A percentile compares a stretch with the other conserved stretches of the same genome.
Evolutionary conservation across 2,888 invertebrate genomes (phyloP).

Genomic region (Agriopis leucophaearia): DNA sequence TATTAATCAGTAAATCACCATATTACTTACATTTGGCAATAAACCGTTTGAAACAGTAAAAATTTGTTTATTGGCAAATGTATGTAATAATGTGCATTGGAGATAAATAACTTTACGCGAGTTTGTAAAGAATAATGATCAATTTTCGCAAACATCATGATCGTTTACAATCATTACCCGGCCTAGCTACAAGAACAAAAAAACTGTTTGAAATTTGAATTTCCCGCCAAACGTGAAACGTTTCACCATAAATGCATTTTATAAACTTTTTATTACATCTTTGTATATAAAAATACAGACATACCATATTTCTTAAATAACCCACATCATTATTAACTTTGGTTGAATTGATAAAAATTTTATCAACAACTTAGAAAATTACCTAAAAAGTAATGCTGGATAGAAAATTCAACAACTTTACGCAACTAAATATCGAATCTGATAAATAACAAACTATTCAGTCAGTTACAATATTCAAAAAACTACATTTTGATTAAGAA

Average conservation of each 20-base stretch:
- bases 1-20: too few relatives aligned
- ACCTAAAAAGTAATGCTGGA: neutral
- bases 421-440: conserved; percentile 6
- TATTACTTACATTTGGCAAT: too few relatives aligned
- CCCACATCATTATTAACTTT: neutral
- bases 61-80: too few relatives aligned
- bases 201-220: too few relatives aligned
- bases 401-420: neutral
- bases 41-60: too few relatives aligned
- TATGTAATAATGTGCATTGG: too few relatives aligned
- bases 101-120: too few relatives aligned
- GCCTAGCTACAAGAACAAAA: too few relatives aligned
- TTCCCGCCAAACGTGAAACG: too few relatives aligned
- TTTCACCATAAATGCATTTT: neutral
- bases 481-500: conserved; percentile 13
- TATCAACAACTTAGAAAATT: neutral
- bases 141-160: too few relatives aligned
- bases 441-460: conserved; percentile 27
- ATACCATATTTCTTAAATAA: neutral
- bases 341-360: neutral
- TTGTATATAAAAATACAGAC: neutral
- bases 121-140: too few relatives aligned
- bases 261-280: neutral
- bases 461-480: conserved; percentile 27
- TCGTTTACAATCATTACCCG: too few relatives aligned